Evolutionary conservation across 2,113 vertebrate genomes (phyloP).

Genomic region (Dicerorhinus sumatrensis): DNA sequence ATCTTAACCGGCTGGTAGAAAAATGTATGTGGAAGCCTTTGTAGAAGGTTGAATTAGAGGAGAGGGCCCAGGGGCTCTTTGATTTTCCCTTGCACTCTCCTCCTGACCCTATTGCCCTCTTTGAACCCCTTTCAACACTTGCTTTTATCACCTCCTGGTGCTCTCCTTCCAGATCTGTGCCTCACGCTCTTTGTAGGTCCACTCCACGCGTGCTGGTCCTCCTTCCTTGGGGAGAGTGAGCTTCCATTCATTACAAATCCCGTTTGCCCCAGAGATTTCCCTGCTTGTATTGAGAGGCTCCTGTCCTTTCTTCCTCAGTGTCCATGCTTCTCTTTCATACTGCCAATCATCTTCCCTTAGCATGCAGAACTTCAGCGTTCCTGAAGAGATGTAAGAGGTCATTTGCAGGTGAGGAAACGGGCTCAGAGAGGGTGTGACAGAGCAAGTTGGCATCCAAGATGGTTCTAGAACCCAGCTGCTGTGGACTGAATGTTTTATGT

Average conservation of each 20-base stretch:
- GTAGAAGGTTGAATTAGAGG: background rate
- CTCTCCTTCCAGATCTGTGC: background rate
- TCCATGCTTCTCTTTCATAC: background rate
- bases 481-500: background rate
- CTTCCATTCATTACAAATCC: background rate
- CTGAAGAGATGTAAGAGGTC: background rate
- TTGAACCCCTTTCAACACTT: background rate
- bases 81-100: background rate
- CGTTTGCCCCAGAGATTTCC: background rate
- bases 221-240: background rate
- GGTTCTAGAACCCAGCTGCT: constrained; percentile 1
- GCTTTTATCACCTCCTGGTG: background rate
- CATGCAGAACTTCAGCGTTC: background rate
- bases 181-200: background rate
- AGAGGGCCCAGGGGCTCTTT: background rate
- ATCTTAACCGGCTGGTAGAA: background rate
- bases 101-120: background rate
- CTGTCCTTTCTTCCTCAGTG: no score
- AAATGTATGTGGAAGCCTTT: background rate
- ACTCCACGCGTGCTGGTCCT: background rate
- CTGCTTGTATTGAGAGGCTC: background rate
- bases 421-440: no score
- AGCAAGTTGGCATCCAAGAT: background rate
- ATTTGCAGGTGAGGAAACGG: background rate
- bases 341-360: background rate